Percentiles rank a stretch among this genome's conserved stretches.
These are phyloP conservation scores for Drosophila parvula DNA, from an alignment of 1,140 invertebrate genomes.

Conservation along the genomic window DNA sequence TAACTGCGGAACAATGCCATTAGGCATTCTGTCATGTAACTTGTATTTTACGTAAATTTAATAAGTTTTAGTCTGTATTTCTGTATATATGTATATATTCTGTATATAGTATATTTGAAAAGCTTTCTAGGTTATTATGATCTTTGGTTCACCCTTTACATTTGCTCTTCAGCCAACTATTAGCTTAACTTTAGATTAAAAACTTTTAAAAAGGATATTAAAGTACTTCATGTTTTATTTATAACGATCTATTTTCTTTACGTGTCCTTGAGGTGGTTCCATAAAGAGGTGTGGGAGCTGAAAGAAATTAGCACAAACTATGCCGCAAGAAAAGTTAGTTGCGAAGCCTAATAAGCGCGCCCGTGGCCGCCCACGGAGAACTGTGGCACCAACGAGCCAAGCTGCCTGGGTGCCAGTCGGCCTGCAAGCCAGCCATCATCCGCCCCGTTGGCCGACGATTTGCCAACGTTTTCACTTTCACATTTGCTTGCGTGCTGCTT, in stretches of 20 bases:
- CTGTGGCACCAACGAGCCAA: background rate
- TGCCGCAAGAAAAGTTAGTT: constrained; percentile 53
- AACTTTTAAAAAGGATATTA: background rate
- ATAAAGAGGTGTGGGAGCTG: constrained; percentile 11
- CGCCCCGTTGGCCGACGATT: constrained; percentile 59
- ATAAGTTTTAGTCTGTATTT: too few relatives aligned
- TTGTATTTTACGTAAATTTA: background rate
- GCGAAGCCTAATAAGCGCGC: constrained; percentile 50
- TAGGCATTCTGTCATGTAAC: background rate
- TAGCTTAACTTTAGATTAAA: too few relatives aligned
- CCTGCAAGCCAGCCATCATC: constrained; percentile 25
- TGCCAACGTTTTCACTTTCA: constrained; percentile 64
- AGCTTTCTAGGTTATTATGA: too few relatives aligned
- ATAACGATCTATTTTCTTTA: background rate
- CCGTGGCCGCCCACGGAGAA: constrained; percentile 23
- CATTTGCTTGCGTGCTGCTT: constrained; percentile 44
- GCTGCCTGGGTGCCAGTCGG: background rate
- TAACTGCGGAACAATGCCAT: background rate
- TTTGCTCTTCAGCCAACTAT: too few relatives aligned
- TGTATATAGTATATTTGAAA: background rate
- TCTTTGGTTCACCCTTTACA: background rate
- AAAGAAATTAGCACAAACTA: constrained; percentile 50
- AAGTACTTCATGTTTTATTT: too few relatives aligned
- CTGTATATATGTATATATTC: too few relatives aligned
- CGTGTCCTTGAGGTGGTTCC: background rate